These are phyloP conservation scores for Platyscapa corneri DNA, from an alignment of 1,140 invertebrate species.

Conservation along the genomic window DNA sequence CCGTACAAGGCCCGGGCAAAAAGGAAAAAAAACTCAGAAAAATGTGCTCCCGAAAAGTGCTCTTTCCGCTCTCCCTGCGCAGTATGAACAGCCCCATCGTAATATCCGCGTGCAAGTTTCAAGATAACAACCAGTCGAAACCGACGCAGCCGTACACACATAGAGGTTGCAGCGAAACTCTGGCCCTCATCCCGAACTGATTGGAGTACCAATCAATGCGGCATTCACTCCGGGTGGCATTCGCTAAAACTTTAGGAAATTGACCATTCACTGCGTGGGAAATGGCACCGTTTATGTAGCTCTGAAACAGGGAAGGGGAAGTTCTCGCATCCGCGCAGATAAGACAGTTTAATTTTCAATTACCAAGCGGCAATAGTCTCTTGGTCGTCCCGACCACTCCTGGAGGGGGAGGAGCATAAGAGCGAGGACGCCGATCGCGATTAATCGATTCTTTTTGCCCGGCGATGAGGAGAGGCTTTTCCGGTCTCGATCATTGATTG, in stretches of 20 bases:
- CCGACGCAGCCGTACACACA: neutral
- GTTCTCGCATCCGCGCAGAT: constrained; percentile 62
- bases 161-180: neutral
- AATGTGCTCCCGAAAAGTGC: too few relatives aligned
- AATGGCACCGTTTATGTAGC: constrained; percentile 21
- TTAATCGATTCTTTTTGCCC: constrained; percentile 39
- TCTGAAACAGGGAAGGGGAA: constrained; percentile 63
- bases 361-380: constrained; percentile 56
- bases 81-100: too few relatives aligned
- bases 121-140: constrained; percentile 22
- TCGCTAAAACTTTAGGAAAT: constrained; percentile 74
- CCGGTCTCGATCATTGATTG: constrained; percentile 28
- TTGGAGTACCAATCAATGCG: constrained; percentile 74
- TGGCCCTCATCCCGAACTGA: constrained; percentile 65
- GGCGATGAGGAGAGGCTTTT: neutral
- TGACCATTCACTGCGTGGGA: constrained; percentile 69
- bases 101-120: neutral
- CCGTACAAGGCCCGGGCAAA: too few relatives aligned
- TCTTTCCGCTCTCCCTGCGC: too few relatives aligned
- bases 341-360: constrained; percentile 73
- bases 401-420: neutral
- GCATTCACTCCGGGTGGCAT: constrained; percentile 67
- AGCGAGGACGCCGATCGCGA: neutral
- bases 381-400: neutral
- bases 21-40: too few relatives aligned